Evolutionary conservation across 2,113 vertebrate genomes (phyloP), one percentile per base, ranked within the genome.

Genomic region (Spea multiplicata): DNA sequence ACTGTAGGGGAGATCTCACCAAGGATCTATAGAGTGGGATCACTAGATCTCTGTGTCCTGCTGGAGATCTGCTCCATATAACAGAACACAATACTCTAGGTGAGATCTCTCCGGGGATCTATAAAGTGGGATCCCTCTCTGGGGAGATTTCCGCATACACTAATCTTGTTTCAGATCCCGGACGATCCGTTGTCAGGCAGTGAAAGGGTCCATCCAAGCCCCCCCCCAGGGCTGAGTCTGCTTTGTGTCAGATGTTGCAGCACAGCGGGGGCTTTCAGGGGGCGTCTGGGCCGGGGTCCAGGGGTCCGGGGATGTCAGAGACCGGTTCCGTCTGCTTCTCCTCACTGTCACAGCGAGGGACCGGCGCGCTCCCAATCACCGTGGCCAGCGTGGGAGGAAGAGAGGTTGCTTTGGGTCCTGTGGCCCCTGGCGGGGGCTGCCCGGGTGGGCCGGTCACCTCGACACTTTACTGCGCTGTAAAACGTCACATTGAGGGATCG

Each of bases 321-420:
- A 78, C 77, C 61, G 57, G 48, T 14, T 44, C 50, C 45, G 13
- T 73, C 77, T 80, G 77, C 77, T 80, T 80, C 61, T 57, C n/a
- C 70, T 80, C 77, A 80, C 50, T 73, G 62, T 80, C 77, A 73
- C 70, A 14, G 52, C 52, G 52, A 61, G 44, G 65, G 67, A 76
- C 75, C 66, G 17, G 53, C 53, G 44, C 17, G 16, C 30, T 70
- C 30, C 16, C 17, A 45, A 48, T 76, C 30, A 3, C n/a, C 4
- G 61, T 2, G 61, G 66, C 10, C 16, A 17, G 44, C 53, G 49
- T 67, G 73, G 61, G 75, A 61, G 53, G 75, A 77, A 47, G 46
- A 50, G 30, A 30, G 30, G 30, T 30, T 30, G 30, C 30, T 1
- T 30, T 30, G 30, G 30, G 30, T 30, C 30, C 30, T 30, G 30